Percentiles rank a stretch among this genome's conserved stretches.
Evolutionary conservation across 2,888 invertebrate genomes (phyloP).

Genomic region (Ptilodon capucinus): DNA sequence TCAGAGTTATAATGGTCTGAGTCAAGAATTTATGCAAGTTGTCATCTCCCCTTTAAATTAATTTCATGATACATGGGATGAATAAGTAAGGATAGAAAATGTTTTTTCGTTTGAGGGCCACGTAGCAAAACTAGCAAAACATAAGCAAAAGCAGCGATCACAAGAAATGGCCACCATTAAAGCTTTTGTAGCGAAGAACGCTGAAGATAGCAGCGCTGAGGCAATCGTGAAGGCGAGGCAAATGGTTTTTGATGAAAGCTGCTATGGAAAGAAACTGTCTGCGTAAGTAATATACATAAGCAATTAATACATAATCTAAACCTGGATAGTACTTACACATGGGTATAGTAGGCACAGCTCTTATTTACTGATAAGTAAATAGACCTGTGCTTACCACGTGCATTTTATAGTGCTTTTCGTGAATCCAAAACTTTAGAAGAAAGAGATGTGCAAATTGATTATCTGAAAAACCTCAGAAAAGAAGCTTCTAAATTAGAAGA

Average conservation of each 20-base stretch:
- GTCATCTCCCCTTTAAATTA: too few relatives aligned
- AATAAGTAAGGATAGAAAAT: too few relatives aligned
- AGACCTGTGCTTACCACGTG: too few relatives aligned
- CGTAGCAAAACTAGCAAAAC: slow-evolving; percentile 29
- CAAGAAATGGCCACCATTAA: slow-evolving; percentile 34
- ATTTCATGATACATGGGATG: too few relatives aligned
- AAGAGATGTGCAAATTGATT: slow-evolving; percentile 52
- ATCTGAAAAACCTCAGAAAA: slow-evolving; percentile 40
- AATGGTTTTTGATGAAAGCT: slow-evolving; percentile 52
- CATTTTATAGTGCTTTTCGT: slow-evolving; percentile 52
- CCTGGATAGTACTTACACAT: too few relatives aligned
- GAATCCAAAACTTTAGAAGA: slow-evolving; percentile 57
- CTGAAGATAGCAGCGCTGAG: slow-evolving; percentile 22
- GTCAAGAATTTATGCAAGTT: too few relatives aligned
- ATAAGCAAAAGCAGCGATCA: slow-evolving; percentile 31
- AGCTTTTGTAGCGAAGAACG: slow-evolving; percentile 22
- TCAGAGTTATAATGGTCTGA: too few relatives aligned
- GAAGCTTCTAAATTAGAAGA: slow-evolving; percentile 27
- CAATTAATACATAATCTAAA: too few relatives aligned
- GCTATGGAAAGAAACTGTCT: slow-evolving; percentile 51
- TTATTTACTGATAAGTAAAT: too few relatives aligned
- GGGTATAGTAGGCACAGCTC: too few relatives aligned
- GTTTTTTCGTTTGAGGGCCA: slow-evolving; percentile 46
- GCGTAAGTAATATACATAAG: slow-evolving; percentile 34
- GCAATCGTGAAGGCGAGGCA: slow-evolving; percentile 46